These are phyloP conservation scores for Poecilia picta DNA, from an alignment of 2,797 vertebrate species.

Conservation along the genomic window DNA sequence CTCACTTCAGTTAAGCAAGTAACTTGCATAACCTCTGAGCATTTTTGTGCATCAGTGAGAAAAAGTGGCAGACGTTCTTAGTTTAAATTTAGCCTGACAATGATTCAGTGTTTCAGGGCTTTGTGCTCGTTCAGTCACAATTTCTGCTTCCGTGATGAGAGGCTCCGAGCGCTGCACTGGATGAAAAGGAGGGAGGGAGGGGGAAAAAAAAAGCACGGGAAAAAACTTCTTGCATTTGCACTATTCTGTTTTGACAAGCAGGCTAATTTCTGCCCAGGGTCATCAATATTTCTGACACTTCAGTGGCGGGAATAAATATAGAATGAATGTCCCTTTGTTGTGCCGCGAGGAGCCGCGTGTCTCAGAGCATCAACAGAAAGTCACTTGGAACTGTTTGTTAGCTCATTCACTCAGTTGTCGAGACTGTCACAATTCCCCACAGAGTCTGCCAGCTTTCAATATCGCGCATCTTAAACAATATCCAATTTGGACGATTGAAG, in stretches of 20 bases:
- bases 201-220: neutral
- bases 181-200: conserved; percentile 34
- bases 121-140: conserved; percentile 66
- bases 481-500: conserved; percentile 73
- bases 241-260: conserved; percentile 70
- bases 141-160: conserved; percentile 56
- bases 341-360: conserved; percentile 66
- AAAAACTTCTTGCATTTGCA: conserved; percentile 50
- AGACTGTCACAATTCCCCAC: conserved; percentile 54
- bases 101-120: conserved; percentile 57
- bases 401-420: conserved; percentile 65
- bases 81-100: conserved; percentile 74
- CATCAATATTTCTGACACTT: conserved; percentile 80
- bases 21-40: conserved; percentile 61
- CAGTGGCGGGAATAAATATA: conserved; percentile 71
- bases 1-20: conserved; percentile 58
- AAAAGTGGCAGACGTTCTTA: conserved; percentile 64
- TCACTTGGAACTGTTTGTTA: conserved; percentile 69
- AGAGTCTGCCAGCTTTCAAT: conserved; percentile 69
- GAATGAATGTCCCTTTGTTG: conserved; percentile 70
- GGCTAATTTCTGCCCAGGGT: conserved; percentile 74
- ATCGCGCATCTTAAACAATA: conserved; percentile 77
- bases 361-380: conserved; percentile 68
- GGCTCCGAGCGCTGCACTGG: conserved; percentile 38
- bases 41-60: conserved; percentile 41